Evolutionary conservation across 2,797 vertebrate genomes (phyloP).

Genomic region (Acomys russatus): DNA sequence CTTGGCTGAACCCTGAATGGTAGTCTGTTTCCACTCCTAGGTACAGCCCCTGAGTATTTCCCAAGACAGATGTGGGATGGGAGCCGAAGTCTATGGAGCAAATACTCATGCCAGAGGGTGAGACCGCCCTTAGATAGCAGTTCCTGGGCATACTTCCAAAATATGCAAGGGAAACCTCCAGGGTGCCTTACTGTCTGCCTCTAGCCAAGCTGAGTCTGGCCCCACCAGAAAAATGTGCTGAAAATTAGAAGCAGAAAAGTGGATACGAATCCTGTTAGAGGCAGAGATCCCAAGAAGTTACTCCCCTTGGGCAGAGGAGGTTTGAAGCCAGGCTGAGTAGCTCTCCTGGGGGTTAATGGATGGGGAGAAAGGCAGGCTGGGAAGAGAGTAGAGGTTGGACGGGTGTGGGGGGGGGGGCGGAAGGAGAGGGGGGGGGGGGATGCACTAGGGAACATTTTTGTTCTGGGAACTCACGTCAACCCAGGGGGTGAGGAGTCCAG

Average conservation of each 20-base stretch:
- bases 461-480: background rate
- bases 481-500: too few relatives aligned
- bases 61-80: constrained; percentile 10
- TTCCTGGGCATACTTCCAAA: constrained; percentile 9
- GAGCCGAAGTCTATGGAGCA: background rate
- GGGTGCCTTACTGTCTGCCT: background rate
- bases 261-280: constrained; percentile 38
- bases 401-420: too few relatives aligned
- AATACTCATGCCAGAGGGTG: background rate
- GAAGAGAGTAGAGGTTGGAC: too few relatives aligned
- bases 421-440: too few relatives aligned
- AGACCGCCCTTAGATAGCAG: background rate
- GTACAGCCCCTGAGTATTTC: constrained; percentile 33
- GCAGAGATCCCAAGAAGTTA: constrained; percentile 20
- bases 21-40: background rate
- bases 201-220: background rate
- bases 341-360: background rate
- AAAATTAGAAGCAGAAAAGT: constrained; percentile 39
- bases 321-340: background rate
- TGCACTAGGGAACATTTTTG: fast-evolving
- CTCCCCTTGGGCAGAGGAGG: too few relatives aligned
- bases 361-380: background rate
- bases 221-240: constrained; percentile 46
- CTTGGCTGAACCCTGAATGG: background rate
- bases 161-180: background rate